These are phyloP conservation scores for Branchellion lobata DNA, from an alignment of 2,888 invertebrate genomes.

Conservation along the genomic window DNA sequence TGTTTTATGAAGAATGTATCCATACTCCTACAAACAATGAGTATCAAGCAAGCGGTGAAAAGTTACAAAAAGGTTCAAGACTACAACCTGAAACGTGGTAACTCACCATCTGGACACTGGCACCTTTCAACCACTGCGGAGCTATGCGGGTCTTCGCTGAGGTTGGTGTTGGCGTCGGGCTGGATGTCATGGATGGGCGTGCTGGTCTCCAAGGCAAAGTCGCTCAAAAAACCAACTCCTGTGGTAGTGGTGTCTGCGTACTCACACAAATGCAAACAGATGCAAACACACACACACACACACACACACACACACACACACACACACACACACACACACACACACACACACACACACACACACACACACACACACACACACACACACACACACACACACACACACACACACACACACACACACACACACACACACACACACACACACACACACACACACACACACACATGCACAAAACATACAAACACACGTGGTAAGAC, in stretches of 20 bases:
- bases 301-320: no score
- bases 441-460: no score
- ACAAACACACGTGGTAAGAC: slow-evolving; percentile 62
- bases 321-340: no score
- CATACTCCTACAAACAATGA: neutral
- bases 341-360: no score
- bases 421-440: no score
- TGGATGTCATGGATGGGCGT: slow-evolving; percentile 68
- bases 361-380: no score
- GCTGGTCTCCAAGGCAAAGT: slow-evolving; percentile 78
- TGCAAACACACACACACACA: no score
- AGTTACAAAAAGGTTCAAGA: neutral
- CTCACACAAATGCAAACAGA: no score
- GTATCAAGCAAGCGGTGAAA: neutral
- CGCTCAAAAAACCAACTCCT: slow-evolving; percentile 82
- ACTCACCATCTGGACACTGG: slow-evolving; percentile 9
- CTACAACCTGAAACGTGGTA: neutral
- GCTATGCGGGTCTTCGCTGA: neutral
- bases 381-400: no score
- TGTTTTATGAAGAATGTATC: no score
- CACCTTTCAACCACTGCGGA: neutral
- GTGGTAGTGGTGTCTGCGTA: neutral
- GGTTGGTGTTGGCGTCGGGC: neutral
- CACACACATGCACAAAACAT: slow-evolving; percentile 51
- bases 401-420: no score